These are phyloP conservation scores for Neoascia interrupta DNA, from an alignment of 2,888 invertebrate species.

Conservation along the genomic window DNA sequence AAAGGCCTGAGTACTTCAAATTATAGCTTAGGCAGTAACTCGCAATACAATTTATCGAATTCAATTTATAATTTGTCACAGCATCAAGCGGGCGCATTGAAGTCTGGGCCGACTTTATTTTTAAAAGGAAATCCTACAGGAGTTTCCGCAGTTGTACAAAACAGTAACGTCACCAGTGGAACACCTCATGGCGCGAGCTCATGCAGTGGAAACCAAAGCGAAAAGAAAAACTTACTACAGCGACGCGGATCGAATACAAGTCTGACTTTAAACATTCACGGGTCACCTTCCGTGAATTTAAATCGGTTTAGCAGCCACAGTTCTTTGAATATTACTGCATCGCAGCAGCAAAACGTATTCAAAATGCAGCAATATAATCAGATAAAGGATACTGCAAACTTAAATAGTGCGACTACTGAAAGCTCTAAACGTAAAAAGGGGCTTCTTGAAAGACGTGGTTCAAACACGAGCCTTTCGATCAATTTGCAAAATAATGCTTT, in stretches of 20 bases:
- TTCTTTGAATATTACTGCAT: slow-evolving; percentile 78
- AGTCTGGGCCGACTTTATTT: neutral
- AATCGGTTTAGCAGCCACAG: slow-evolving; percentile 82
- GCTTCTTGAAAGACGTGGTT: slow-evolving; percentile 90
- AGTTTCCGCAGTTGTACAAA: slow-evolving; percentile 24
- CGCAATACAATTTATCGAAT: slow-evolving; percentile 79
- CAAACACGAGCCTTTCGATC: slow-evolving; percentile 93
- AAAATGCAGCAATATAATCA: slow-evolving; percentile 66
- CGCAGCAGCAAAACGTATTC: slow-evolving; percentile 24
- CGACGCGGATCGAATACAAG: slow-evolving; percentile 93
- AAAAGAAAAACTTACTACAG: slow-evolving; percentile 85
- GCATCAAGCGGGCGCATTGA: slow-evolving; percentile 11
- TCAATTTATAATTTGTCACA: slow-evolving; percentile 70
- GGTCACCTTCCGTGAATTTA: slow-evolving; percentile 74
- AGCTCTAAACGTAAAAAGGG: slow-evolving; percentile 78
- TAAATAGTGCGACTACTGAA: slow-evolving; percentile 8
- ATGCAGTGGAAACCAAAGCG: slow-evolving; percentile 60
- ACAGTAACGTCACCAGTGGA: neutral
- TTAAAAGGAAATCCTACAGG: slow-evolving; percentile 33
- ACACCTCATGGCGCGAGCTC: neutral
- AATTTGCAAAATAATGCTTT: slow-evolving; percentile 82
- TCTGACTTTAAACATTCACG: slow-evolving; percentile 72
- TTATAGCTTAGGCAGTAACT: slow-evolving; percentile 73
- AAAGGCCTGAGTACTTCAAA: slow-evolving; percentile 81
- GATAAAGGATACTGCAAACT: slow-evolving; percentile 37